Evolutionary conservation across 2,797 vertebrate genomes (phyloP), one percentile per base, ranked within the genome.

Genomic region (Ambastaia sidthimunki): DNA sequence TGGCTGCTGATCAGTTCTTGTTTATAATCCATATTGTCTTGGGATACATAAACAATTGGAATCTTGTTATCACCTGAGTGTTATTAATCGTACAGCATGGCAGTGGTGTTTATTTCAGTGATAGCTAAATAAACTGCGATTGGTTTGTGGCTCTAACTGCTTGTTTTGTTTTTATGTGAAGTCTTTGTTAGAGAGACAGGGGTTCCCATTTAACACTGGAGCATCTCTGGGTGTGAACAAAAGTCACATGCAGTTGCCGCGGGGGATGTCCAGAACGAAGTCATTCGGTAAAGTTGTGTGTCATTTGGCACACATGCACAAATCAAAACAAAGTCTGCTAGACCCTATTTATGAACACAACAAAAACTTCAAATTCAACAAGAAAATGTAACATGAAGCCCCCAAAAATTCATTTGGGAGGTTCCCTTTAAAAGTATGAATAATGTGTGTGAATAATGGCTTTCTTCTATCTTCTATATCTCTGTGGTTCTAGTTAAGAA

Each of bases 171-270:
- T 25, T 76, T 83, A 21, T 28, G 81, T 85, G 54, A 85, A 99
- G 98, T 97, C 97, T 1, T 86, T 99, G 87, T 96, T 98, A 83
- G 97, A 98, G 84, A 96, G 97, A 70, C 98, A 99, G 90, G 97
- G 98, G 48, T 94, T 98, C 88, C 93, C 94, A 0, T 90, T 94
- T 0, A 93, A 95, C 7, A 68, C 93, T 0, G 91, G 90, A 11
- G 80, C 90, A 84, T 90, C 90, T 19, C 88, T 92, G 0, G 92
- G 90, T 80, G 89, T 95, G 0, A 95, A 97, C 89, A 98, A 97
- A 86, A 94, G 93, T 90, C 97, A 96, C 9, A 93, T 97, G 86
- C 92, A 96, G 62, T 91, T 98, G 86, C 97, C 96, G 67, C 93
- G 96, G 90, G 97, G 96, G 80, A 98, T 99, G 91, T 97, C 97